These are phyloP conservation scores for Agonopterix heracliana DNA, from an alignment of 2,888 invertebrate genomes.

Conservation along the genomic window DNA sequence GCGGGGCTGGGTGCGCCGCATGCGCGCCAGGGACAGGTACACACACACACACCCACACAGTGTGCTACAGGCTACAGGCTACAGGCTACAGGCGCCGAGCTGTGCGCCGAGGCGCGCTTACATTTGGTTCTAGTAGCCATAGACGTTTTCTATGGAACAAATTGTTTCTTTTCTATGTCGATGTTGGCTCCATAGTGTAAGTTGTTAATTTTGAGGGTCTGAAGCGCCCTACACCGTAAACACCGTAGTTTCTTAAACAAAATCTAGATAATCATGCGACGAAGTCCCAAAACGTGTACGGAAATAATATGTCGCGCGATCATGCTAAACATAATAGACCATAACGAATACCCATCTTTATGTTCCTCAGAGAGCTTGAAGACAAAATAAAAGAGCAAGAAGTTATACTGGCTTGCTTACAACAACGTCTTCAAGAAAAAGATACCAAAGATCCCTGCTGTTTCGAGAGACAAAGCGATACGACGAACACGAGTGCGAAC, in stretches of 20 bases:
- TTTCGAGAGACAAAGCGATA: not conserved
- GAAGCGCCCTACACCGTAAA: too few relatives aligned
- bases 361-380: conserved; percentile 30
- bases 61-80: conserved; percentile 33
- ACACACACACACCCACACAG: not conserved
- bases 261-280: too few relatives aligned
- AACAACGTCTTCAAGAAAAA: conserved; percentile 20
- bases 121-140: too few relatives aligned
- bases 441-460: conserved; percentile 1
- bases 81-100: conserved; percentile 42
- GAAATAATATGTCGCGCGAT: too few relatives aligned
- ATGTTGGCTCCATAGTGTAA: too few relatives aligned
- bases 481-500: not conserved
- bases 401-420: conserved; percentile 2
- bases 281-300: too few relatives aligned
- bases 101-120: conserved; percentile 42
- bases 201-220: too few relatives aligned
- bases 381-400: conserved; percentile 41
- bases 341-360: not conserved
- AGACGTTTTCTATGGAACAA: too few relatives aligned
- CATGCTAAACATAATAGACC: too few relatives aligned
- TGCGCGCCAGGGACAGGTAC: conserved; percentile 28
- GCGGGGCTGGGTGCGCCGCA: conserved; percentile 30
- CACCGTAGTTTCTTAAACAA: too few relatives aligned
- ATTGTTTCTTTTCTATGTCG: too few relatives aligned